These are phyloP conservation scores for Lepus oiostolus DNA, from an alignment of 2,797 vertebrate species.

Conservation along the genomic window DNA sequence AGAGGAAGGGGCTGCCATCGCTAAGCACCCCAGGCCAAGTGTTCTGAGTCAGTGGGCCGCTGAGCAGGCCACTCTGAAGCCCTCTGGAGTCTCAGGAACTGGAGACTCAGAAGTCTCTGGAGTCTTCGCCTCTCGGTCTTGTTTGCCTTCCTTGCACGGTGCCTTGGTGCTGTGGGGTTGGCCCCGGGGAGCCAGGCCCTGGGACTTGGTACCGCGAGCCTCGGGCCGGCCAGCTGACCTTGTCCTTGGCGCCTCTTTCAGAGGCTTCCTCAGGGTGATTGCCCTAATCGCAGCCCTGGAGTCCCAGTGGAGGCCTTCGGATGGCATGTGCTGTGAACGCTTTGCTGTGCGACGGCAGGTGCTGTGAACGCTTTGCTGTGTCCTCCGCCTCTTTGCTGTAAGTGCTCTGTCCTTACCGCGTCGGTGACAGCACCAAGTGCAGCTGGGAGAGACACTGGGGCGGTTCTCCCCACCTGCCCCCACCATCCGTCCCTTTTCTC, in stretches of 20 bases:
- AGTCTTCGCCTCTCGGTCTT: neutral
- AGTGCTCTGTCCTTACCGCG: neutral
- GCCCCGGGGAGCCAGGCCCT: neutral
- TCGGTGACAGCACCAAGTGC: neutral
- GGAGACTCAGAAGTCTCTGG: too few species aligned
- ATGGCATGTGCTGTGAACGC: neutral
- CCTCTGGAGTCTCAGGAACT: neutral
- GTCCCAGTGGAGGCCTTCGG: neutral
- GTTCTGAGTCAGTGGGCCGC: neutral
- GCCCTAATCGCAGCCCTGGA: neutral
- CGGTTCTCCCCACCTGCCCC: neutral
- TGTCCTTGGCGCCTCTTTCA: neutral
- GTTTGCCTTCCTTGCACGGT: neutral
- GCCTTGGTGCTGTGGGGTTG: neutral
- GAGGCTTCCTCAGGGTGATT: neutral
- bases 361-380: neutral
- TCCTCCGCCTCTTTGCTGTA: neutral
- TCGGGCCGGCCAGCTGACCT: neutral
- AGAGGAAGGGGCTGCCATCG: neutral
- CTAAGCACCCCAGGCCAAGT: neutral
- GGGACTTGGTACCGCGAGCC: neutral
- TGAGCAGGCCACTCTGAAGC: neutral
- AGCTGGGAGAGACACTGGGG: neutral
- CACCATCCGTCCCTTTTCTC: neutral
- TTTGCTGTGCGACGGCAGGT: neutral